Percentiles rank a stretch among this genome's conserved stretches.
Conservation (phyloP, 30 jellyfish, hydroid and myxozoan species). For the Hydra vulgaris region DNA sequence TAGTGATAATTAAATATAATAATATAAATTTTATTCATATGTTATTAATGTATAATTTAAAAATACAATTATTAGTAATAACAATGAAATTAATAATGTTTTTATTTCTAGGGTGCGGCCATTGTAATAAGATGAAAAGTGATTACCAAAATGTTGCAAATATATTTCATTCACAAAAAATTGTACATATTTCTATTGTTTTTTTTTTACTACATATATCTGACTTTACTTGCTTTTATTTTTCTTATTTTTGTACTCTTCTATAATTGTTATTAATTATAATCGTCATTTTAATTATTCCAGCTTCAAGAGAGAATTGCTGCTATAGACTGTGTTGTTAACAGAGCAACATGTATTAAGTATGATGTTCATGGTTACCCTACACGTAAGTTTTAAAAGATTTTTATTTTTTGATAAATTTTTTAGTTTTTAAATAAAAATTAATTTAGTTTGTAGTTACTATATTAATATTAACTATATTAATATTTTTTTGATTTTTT, state of each 20-base stretch:
- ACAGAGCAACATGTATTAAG: conserved; percentile 21
- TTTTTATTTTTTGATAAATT: too few relatives aligned
- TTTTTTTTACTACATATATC: background rate
- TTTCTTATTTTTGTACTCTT: background rate
- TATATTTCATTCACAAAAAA: background rate
- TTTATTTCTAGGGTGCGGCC: conserved; percentile 75
- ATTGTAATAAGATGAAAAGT: conserved; percentile 81
- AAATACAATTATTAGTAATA: too few relatives aligned
- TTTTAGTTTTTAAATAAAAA: background rate
- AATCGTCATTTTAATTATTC: background rate
- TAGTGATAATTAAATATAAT: too few relatives aligned
- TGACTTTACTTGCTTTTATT: background rate
- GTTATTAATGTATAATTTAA: too few relatives aligned
- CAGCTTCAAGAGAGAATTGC: conserved; percentile 47
- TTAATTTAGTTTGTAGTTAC: too few relatives aligned
- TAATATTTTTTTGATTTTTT: background rate
- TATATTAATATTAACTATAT: background rate
- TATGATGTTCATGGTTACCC: conserved; percentile 62
- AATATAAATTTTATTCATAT: too few relatives aligned
- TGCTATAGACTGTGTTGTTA: conserved; percentile 69
- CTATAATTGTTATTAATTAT: background rate
- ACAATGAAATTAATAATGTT: background rate
- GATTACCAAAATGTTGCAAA: conserved; percentile 67
- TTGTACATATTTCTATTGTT: background rate
- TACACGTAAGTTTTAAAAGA: conserved; percentile 27